Evolutionary conservation across 1,140 invertebrate species (phyloP).

Genomic region (Nasonia longicornis): DNA sequence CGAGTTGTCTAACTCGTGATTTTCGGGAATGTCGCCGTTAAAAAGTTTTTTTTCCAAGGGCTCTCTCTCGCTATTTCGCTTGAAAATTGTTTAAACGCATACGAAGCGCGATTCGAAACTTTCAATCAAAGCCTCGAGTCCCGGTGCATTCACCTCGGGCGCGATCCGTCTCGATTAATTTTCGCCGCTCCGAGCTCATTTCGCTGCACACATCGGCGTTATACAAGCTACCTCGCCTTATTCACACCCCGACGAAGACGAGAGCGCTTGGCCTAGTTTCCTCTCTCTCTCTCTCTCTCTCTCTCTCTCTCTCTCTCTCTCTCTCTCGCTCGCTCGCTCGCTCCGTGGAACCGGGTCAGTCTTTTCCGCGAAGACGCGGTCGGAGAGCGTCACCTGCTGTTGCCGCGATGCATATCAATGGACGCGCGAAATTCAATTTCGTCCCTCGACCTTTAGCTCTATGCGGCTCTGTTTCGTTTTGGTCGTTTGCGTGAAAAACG

Average conservation of each 20-base stretch:
- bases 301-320: too few relatives aligned
- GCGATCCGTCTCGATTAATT: neutral
- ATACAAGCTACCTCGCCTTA: neutral
- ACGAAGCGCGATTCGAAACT: too few relatives aligned
- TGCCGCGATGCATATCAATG: slow-evolving; percentile 20
- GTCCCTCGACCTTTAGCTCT: too few relatives aligned
- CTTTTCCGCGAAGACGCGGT: slow-evolving; percentile 21
- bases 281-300: too few relatives aligned
- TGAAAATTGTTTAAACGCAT: too few relatives aligned
- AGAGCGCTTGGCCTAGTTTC: neutral
- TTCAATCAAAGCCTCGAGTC: neutral
- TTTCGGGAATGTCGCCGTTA: too few relatives aligned
- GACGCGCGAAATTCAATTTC: neutral
- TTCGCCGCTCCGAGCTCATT: neutral
- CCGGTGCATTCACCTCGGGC: neutral
- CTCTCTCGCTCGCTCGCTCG: too few relatives aligned
- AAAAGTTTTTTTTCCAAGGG: too few relatives aligned
- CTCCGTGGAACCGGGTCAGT: slow-evolving; percentile 14
- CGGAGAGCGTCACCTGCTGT: neutral
- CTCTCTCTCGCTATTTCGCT: too few relatives aligned
- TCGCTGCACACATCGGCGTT: neutral
- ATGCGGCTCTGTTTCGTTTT: neutral
- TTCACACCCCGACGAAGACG: slow-evolving; percentile 3
- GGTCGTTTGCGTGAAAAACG: neutral
- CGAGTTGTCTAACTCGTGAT: too few relatives aligned